Conservation (phyloP, 2,888 invertebrate genomes). For the Marronus borbonicus region DNA sequence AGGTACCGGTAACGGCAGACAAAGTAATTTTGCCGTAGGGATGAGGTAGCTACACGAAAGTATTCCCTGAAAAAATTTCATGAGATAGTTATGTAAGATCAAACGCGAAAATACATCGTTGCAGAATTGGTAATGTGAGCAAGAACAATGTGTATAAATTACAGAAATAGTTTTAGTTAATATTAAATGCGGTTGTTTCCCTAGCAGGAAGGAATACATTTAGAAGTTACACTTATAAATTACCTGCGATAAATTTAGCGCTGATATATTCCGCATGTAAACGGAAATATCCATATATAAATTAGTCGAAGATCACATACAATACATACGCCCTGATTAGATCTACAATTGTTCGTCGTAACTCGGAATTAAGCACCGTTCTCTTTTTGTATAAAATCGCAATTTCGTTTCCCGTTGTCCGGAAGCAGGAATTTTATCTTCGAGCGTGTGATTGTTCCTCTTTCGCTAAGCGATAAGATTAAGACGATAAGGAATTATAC, state of each 20-base stretch:
- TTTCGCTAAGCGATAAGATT: conserved; percentile 30
- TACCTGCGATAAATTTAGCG: conserved; percentile 42
- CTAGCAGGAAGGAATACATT: conserved; percentile 43
- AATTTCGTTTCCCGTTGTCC: conserved; percentile 52
- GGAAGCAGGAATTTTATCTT: conserved; percentile 50
- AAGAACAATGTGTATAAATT: conserved; percentile 47
- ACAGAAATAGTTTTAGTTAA: conserved; percentile 45
- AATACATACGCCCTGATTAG: conserved; percentile 49
- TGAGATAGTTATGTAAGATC: conserved; percentile 5
- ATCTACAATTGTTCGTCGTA: conserved; percentile 52
- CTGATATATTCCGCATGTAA: conserved; percentile 43
- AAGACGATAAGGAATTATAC: background rate
- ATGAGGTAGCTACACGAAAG: background rate
- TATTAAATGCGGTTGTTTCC: conserved; percentile 36
- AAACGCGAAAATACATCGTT: conserved; percentile 9
- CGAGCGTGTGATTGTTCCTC: conserved; percentile 34
- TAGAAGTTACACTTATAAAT: conserved; percentile 44
- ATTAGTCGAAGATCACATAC: conserved; percentile 49
- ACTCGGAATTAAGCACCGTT: conserved; percentile 50
- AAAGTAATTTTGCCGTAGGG: background rate
- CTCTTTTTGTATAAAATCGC: conserved; percentile 53
- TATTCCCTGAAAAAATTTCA: background rate
- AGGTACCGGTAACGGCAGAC: background rate
- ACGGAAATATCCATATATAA: conserved; percentile 51
- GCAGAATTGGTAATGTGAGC: conserved; percentile 31